Evolutionary conservation across 2,797 vertebrate genomes (phyloP).

Genomic region (Eidolon dupreanum): DNA sequence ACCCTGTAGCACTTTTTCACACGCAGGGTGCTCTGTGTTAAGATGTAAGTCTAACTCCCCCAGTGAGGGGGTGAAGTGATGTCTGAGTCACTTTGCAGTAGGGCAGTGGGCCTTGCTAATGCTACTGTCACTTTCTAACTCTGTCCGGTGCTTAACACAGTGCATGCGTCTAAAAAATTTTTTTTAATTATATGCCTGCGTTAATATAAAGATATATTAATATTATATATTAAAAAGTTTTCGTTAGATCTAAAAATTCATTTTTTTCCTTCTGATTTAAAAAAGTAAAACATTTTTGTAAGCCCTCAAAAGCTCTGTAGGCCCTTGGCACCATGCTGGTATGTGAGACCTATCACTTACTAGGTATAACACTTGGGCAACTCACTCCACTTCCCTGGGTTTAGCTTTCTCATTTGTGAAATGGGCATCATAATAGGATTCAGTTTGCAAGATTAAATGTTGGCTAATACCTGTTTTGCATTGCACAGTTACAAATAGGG

Average conservation of each 20-base stretch:
- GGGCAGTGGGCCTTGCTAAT: background rate
- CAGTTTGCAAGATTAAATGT: background rate
- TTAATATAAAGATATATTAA: background rate
- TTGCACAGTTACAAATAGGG: background rate
- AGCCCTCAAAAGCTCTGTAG: background rate
- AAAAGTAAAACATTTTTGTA: background rate
- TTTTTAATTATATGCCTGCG: background rate
- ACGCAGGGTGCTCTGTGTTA: background rate
- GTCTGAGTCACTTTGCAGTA: rapidly evolving
- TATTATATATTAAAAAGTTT: background rate
- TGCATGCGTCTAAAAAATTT: background rate
- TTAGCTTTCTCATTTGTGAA: background rate
- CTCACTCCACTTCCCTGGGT: background rate
- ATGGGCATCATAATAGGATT: background rate
- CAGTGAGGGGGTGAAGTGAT: rapidly evolving
- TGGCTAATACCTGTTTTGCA: background rate
- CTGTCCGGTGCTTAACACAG: background rate
- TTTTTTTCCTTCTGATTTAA: background rate
- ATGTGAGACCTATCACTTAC: background rate
- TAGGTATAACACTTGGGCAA: background rate
- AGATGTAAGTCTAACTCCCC: background rate
- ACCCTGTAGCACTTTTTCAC: background rate
- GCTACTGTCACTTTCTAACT: background rate
- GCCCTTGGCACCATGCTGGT: background rate
- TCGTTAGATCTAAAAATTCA: background rate